A percentile compares a stretch with the other conserved stretches of the same genome.
These are phyloP conservation scores for Lepeophtheirus nordmannii DNA, from an alignment of 2,888 invertebrate species.

Conservation along the genomic window DNA sequence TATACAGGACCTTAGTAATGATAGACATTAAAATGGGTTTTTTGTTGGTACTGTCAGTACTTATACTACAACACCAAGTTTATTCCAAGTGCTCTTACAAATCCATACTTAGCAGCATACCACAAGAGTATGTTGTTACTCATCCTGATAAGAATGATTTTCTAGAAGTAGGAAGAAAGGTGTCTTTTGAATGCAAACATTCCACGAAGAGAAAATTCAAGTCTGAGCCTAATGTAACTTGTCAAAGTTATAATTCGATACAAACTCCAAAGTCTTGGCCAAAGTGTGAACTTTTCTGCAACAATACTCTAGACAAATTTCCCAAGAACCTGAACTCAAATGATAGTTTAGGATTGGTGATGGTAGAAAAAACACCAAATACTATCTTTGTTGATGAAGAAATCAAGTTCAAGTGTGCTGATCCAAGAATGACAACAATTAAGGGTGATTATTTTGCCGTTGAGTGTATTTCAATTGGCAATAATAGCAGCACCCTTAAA, in stretches of 20 bases:
- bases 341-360: neutral
- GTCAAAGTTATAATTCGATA: neutral
- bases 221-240: neutral
- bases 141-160: too few species aligned
- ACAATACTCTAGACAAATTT: neutral
- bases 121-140: too few species aligned
- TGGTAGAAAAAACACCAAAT: neutral
- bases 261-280: neutral
- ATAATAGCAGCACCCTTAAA: neutral
- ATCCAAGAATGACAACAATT: neutral
- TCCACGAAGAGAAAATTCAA: too few species aligned
- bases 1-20: too few species aligned
- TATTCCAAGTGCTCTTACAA: too few species aligned
- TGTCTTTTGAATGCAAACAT: too few species aligned
- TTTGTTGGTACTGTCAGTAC: too few species aligned
- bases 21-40: too few species aligned
- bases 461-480: neutral
- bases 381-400: neutral
- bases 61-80: too few species aligned
- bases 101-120: too few species aligned
- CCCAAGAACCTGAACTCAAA: neutral
- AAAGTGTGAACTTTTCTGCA: neutral
- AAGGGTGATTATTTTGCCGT: neutral
- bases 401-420: neutral
- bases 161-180: too few species aligned